Evolutionary conservation across 2,888 invertebrate genomes (phyloP).

Genomic region (Dione juno): DNA sequence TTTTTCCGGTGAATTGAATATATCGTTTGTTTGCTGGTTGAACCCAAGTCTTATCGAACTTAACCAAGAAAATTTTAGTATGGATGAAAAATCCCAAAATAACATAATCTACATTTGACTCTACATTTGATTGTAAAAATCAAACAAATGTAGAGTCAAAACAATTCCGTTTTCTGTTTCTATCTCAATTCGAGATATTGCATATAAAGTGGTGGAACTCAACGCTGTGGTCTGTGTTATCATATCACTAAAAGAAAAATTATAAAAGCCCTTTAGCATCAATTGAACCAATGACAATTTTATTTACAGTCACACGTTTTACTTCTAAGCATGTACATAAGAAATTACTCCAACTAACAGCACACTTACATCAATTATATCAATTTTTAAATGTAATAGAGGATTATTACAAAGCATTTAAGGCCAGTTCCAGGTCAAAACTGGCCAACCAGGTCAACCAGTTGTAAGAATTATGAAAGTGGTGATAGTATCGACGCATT

Average conservation of each 20-base stretch:
- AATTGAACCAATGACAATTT: no score
- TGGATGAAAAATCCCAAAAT: neutral
- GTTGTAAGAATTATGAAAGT: slow-evolving; percentile 26
- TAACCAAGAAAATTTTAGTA: neutral
- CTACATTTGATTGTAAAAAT: no score
- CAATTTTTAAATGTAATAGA: neutral
- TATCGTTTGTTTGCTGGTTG: neutral
- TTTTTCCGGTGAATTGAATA: slow-evolving; percentile 1
- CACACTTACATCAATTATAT: neutral
- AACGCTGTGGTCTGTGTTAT: neutral
- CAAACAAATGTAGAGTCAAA: no score
- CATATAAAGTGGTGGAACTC: neutral
- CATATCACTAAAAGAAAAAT: no score
- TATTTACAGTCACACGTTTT: no score
- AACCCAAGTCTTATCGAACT: neutral
- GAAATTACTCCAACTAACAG: neutral
- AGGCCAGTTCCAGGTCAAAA: slow-evolving; percentile 9
- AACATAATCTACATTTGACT: no score
- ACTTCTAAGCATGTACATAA: neutral
- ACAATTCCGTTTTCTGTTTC: neutral
- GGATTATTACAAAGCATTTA: slow-evolving; percentile 21
- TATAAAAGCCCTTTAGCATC: no score
- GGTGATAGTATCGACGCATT: slow-evolving; percentile 31
- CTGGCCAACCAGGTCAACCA: slow-evolving; percentile 25
- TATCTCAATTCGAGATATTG: neutral